Conservation (phyloP, 1,140 invertebrate species). For the Drosophila bocqueti region DNA sequence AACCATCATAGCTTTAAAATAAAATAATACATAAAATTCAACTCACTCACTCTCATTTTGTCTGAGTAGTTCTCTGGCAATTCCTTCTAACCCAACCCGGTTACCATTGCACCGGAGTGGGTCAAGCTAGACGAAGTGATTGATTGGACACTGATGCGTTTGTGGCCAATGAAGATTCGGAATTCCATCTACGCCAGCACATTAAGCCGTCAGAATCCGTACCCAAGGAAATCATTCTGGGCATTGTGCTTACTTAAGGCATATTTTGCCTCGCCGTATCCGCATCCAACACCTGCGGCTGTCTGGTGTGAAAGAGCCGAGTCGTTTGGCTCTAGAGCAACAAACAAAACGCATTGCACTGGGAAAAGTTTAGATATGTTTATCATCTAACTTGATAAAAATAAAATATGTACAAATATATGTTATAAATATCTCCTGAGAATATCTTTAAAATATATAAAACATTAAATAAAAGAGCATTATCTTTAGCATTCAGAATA, state of each 20-base stretch:
- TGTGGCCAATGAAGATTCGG: conserved; percentile 11
- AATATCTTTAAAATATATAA: neutral
- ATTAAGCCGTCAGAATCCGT: conserved; percentile 39
- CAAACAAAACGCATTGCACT: conserved; percentile 28
- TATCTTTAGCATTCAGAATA: neutral
- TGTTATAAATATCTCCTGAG: no score
- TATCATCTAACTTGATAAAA: neutral
- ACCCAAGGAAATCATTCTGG: conserved; percentile 19
- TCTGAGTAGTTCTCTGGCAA: neutral
- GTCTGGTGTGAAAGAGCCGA: conserved; percentile 56
- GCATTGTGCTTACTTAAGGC: conserved; percentile 67
- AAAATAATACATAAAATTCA: neutral
- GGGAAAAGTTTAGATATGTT: neutral
- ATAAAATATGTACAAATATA: neutral
- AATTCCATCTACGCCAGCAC: conserved; percentile 32
- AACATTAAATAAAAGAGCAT: neutral
- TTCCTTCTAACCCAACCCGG: neutral
- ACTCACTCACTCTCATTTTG: neutral
- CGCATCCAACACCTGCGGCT: conserved; percentile 49
- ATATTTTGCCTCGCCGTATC: conserved; percentile 41
- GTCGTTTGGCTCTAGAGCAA: conserved; percentile 61
- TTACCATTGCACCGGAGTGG: conserved; percentile 1
- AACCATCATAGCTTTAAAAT: no score
- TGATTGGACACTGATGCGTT: conserved; percentile 41
- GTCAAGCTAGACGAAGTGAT: conserved; percentile 23